These are phyloP conservation scores for Neolamprologus modestus DNA, from an alignment of 2,113 vertebrate genomes.

Conservation along the genomic window DNA sequence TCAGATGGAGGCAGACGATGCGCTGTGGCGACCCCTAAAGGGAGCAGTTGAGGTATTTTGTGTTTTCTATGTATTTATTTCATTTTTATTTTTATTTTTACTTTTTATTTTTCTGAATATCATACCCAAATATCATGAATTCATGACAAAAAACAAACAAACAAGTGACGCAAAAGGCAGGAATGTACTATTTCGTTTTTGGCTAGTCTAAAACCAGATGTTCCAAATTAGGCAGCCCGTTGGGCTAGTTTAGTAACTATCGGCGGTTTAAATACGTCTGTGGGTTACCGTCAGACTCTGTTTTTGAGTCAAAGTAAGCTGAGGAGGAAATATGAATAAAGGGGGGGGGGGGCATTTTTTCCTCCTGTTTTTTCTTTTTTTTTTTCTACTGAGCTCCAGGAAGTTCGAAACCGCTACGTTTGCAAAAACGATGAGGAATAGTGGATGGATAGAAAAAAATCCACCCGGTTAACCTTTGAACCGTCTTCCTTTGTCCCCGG, in stretches of 20 bases:
- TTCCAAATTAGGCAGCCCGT: neutral
- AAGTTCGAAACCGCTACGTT: conserved; percentile 68
- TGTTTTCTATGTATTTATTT: neutral
- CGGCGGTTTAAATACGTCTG: neutral
- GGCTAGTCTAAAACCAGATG: conserved; percentile 29
- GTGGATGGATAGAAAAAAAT: conserved; percentile 21
- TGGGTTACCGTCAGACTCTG: neutral
- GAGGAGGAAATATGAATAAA: neutral
- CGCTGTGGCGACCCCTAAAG: neutral
- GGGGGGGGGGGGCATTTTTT: neutral
- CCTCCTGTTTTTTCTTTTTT: neutral
- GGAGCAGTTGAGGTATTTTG: neutral
- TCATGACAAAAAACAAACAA: neutral
- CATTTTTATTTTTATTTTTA: neutral
- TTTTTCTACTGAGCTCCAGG: conserved; percentile 28
- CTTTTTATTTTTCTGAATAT: neutral
- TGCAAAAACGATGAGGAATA: conserved; percentile 39
- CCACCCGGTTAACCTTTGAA: conserved; percentile 69
- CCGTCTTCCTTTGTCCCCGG: conserved; percentile 39
- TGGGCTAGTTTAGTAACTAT: neutral
- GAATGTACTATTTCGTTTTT: neutral
- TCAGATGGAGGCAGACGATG: neutral
- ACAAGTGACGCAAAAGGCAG: neutral
- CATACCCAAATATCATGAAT: neutral
- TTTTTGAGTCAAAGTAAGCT: neutral